Evolutionary conservation across 1,140 invertebrate species (phyloP).

Genomic region (Drosophila kanapiae): DNA sequence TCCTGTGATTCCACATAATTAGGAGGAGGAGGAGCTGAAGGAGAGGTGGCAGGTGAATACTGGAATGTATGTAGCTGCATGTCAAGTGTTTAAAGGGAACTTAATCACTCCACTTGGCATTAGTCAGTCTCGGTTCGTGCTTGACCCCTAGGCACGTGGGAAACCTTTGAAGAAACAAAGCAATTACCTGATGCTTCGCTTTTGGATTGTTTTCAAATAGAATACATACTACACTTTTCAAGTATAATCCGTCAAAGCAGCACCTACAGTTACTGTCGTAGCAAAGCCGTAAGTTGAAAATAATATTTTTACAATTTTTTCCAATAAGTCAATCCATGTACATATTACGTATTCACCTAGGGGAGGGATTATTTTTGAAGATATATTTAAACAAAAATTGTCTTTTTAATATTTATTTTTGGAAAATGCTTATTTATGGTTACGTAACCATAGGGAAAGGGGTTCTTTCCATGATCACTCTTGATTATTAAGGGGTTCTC

Average conservation of each 20-base stretch:
- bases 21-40: not conserved
- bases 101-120: not conserved
- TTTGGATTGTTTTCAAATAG: not conserved
- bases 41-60: not conserved
- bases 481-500: too few species aligned
- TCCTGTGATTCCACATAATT: constrained; percentile 46
- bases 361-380: too few species aligned
- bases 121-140: not conserved
- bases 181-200: not conserved
- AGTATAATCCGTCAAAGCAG: not conserved
- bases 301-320: too few species aligned
- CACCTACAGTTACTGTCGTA: not conserved
- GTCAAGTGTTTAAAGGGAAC: not conserved
- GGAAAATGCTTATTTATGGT: too few species aligned
- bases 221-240: not conserved
- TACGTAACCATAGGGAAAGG: too few species aligned
- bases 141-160: not conserved
- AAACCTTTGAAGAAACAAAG: not conserved
- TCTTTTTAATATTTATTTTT: too few species aligned
- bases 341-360: too few species aligned
- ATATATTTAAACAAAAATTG: too few species aligned
- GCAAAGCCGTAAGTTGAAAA: not conserved
- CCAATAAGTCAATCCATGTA: too few species aligned
- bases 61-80: too few species aligned
- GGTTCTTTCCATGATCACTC: too few species aligned